phyloP scores from a whole-genome alignment of 92 coral and sea anemone genomes.

The Epizoanthus rinbou region DNA sequence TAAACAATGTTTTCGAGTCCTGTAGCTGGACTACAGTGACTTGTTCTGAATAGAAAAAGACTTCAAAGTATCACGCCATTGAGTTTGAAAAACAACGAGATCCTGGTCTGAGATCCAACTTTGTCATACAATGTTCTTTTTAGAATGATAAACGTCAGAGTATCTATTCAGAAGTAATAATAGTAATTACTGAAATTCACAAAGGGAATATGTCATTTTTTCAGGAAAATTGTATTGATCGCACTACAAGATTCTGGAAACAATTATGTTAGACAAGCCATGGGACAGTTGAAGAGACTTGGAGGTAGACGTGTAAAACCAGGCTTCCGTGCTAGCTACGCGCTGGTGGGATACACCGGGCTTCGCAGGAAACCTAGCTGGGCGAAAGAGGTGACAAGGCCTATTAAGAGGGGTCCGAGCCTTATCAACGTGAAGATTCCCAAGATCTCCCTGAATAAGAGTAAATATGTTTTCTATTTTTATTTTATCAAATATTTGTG shows the following conservation, averaged over 20 bases:
- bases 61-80: no score
- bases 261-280: not conserved
- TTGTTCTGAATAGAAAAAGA: not conserved
- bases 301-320: slow-evolving; percentile 5
- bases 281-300: not conserved
- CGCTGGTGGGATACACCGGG: slow-evolving; percentile 12
- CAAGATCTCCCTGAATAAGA: slow-evolving; percentile 15
- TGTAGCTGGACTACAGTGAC: not conserved
- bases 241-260: slow-evolving; percentile 34
- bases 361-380: slow-evolving; percentile 20
- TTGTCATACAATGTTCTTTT: no score
- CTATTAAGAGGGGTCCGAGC: not conserved
- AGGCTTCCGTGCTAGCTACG: slow-evolving; percentile 14
- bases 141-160: no score
- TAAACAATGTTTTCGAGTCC: not conserved
- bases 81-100: no score
- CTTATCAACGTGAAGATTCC: slow-evolving; percentile 31
- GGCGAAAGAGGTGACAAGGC: slow-evolving; percentile 27
- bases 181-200: not conserved
- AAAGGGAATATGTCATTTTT: not conserved
- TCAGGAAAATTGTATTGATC: slow-evolving; percentile 20
- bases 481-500: no score
- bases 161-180: not conserved
- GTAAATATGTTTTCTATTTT: slow-evolving; percentile 1
- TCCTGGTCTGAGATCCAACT: no score